Percentiles rank a stretch among this genome's conserved stretches.
Evolutionary conservation across 2,113 vertebrate species (phyloP).

Genomic region (Cephalopholis sonnerati): DNA sequence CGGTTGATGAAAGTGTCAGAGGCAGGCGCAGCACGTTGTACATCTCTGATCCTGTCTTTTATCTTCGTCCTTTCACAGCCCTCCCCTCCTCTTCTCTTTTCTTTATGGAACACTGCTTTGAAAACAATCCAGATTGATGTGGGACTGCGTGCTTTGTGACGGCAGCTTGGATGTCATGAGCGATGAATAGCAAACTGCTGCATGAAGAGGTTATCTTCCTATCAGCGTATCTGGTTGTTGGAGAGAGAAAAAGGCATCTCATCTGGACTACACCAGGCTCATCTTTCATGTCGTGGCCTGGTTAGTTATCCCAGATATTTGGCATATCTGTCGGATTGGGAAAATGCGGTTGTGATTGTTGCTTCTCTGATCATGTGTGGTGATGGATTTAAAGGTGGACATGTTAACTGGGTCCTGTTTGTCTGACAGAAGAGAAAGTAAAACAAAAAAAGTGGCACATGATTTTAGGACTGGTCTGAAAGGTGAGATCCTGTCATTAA

Average conservation of each 20-base stretch:
- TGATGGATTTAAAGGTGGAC: not conserved
- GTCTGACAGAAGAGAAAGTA: not conserved
- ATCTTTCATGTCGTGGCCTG: conserved; percentile 43
- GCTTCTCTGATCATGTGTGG: not conserved
- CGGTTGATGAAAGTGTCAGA: conserved; percentile 52
- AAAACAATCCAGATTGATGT: conserved; percentile 70
- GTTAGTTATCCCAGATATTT: conserved; percentile 25
- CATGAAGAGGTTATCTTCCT: conserved; percentile 48
- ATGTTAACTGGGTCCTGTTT: not conserved
- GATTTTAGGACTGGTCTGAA: conserved; percentile 34
- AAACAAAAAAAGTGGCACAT: conserved; percentile 2
- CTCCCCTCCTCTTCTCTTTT: not conserved
- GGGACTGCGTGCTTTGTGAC: conserved; percentile 58
- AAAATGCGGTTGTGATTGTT: not conserved
- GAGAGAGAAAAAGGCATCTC: conserved; percentile 37
- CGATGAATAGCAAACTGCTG: conserved; percentile 48
- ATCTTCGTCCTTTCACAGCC: conserved; percentile 12
- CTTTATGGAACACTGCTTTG: conserved; percentile 69
- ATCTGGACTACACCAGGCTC: conserved; percentile 38
- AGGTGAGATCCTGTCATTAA: conserved; percentile 45
- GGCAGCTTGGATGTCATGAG: conserved; percentile 46
- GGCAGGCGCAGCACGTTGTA: conserved; percentile 32
- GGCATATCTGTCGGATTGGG: not conserved
- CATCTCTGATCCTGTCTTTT: conserved; percentile 53
- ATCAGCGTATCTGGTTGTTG: conserved; percentile 51